These are phyloP conservation scores for Myrmecobius fasciatus DNA, from an alignment of 2,113 vertebrate species.

Conservation along the genomic window DNA sequence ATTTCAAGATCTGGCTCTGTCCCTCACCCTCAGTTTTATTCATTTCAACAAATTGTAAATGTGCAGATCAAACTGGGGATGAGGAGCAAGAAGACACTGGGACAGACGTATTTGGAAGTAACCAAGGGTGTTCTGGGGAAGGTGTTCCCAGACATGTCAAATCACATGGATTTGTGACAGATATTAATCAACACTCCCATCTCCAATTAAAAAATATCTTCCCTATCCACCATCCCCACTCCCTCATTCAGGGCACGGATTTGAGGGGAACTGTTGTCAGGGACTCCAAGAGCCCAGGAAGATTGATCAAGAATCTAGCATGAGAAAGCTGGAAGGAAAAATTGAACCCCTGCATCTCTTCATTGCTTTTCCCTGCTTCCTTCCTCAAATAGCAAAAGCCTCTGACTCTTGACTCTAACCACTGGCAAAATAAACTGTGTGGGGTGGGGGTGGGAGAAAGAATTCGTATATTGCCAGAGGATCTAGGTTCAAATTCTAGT, in stretches of 20 bases:
- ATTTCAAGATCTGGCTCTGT: conserved; percentile 39
- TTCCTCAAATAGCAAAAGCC: neutral
- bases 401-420: neutral
- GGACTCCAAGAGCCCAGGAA: neutral
- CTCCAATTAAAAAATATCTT: neutral
- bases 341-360: neutral
- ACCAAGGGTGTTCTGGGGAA: neutral
- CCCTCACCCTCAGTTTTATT: conserved; percentile 25
- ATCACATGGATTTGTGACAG: neutral
- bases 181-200: neutral
- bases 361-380: neutral
- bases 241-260: neutral
- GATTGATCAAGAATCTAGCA: neutral
- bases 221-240: neutral
- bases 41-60: neutral
- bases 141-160: neutral
- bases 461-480: neutral
- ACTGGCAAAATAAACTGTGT: neutral
- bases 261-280: neutral
- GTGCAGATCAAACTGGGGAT: neutral
- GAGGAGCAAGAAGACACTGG: neutral
- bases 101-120: neutral
- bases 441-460: neutral
- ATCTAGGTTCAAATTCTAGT: neutral
- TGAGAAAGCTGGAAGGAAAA: neutral